A percentile compares a stretch with the other conserved stretches of the same genome.
Conservation (phyloP, 2,888 invertebrate genomes). For the Pegoplata infirma region DNA sequence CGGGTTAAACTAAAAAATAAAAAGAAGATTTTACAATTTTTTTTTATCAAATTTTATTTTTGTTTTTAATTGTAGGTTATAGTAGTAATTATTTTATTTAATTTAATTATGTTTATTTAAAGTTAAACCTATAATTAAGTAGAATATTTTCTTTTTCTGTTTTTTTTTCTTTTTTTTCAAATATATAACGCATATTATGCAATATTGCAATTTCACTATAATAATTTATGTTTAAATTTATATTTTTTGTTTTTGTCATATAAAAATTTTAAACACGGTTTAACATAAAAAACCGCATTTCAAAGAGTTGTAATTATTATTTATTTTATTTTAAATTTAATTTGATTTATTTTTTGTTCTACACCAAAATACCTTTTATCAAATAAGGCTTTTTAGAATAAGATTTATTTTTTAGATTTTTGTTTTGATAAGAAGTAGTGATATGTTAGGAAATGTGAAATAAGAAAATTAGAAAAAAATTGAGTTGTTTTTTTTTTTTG, state of each 20-base stretch:
- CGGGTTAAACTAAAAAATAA: not conserved
- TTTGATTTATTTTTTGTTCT: conserved; percentile 22
- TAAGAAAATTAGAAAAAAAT: conserved; percentile 41
- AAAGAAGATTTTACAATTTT: not conserved
- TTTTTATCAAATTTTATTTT: not conserved
- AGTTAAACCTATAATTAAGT: not conserved
- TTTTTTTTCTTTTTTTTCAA: no score
- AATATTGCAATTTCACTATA: conserved; percentile 32
- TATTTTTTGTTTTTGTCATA: conserved; percentile 48
- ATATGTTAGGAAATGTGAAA: conserved; percentile 56
- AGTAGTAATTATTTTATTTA: not conserved
- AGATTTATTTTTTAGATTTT: conserved; percentile 8
- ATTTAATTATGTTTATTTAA: not conserved
- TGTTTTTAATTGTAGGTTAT: not conserved
- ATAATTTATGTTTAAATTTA: conserved; percentile 7
- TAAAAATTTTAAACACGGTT: conserved; percentile 62
- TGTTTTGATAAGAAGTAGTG: conserved; percentile 63
- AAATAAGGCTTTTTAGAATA: conserved; percentile 57
- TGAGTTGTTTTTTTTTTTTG: conserved; percentile 44
- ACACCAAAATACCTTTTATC: conserved; percentile 61
- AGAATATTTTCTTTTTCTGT: not conserved
- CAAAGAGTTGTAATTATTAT: no score
- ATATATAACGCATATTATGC: conserved; percentile 43
- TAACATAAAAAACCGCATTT: conserved; percentile 36
- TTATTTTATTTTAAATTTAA: conserved; percentile 10